phyloP scores from a whole-genome alignment of 2,888 invertebrate genomes.

The Aphelenchoides bicaudatus region DNA sequence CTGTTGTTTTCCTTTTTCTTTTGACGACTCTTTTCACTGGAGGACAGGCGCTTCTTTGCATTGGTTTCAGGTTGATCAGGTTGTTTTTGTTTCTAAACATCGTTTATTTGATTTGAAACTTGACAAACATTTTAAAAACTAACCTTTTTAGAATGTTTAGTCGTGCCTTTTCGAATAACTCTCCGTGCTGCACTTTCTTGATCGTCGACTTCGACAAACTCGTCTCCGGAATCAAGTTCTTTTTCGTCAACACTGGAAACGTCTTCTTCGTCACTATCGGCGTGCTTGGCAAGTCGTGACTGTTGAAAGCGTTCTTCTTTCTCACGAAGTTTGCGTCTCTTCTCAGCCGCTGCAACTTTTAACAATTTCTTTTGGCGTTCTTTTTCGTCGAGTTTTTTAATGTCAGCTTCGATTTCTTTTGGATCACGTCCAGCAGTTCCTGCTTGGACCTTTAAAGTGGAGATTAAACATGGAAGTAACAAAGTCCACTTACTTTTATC shows the following conservation, averaged over 20 bases:
- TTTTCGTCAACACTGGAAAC: too few relatives aligned
- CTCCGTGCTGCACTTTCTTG: conserved; percentile 3
- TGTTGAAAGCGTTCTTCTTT: conserved; percentile 23
- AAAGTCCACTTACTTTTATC: conserved; percentile 21
- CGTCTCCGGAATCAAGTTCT: too few relatives aligned
- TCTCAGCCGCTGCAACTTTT: conserved; percentile 28
- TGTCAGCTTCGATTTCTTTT: conserved; percentile 35
- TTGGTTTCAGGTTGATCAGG: conserved; percentile 13
- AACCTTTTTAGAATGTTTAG: too few relatives aligned
- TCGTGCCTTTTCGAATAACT: background rate
- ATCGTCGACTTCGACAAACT: conserved; percentile 1
- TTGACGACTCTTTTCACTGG: conserved; percentile 25
- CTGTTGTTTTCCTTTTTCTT: conserved; percentile 20
- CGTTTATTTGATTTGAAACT: conserved; percentile 9
- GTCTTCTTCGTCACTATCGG: too few relatives aligned
- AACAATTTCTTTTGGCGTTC: conserved; percentile 21
- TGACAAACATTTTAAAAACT: too few relatives aligned
- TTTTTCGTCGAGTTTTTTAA: conserved; percentile 29
- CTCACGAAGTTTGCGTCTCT: conserved; percentile 20
- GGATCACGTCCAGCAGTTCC: conserved; percentile 31
- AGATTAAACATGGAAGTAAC: background rate
- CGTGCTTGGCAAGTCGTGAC: background rate
- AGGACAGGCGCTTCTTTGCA: conserved; percentile 3
- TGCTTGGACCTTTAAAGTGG: conserved; percentile 26
- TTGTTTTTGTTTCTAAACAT: conserved; percentile 10